Evolutionary conservation across 2,113 vertebrate species (phyloP).

Genomic region (Pelvicachromis taeniatus): DNA sequence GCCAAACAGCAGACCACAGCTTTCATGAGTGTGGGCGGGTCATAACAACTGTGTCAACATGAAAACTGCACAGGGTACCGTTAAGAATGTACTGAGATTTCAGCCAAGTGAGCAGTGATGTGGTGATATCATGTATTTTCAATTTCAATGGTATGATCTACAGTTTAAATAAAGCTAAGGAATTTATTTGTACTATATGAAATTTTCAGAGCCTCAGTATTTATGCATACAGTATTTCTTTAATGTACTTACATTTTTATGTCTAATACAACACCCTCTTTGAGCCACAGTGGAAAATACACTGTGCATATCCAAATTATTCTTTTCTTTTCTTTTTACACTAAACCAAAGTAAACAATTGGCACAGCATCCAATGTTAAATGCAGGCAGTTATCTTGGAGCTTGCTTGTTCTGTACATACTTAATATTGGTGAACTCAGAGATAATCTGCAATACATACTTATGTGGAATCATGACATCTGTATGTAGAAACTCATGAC

Average conservation of each 20-base stretch:
- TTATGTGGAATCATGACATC: not conserved
- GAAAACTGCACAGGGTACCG: not conserved
- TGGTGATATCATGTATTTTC: not conserved
- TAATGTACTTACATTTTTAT: not conserved
- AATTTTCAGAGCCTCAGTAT: not conserved
- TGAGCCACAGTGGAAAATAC: too few species aligned
- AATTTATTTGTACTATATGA: not conserved
- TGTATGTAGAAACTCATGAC: not conserved
- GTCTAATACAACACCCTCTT: too few species aligned
- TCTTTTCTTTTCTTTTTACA: too few species aligned
- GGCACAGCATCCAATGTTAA: too few species aligned
- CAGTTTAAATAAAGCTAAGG: not conserved
- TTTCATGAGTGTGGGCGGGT: not conserved
- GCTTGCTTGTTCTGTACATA: too few species aligned
- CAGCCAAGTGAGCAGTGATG: not conserved
- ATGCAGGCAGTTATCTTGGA: too few species aligned
- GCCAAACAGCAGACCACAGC: not conserved
- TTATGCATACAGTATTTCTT: not conserved
- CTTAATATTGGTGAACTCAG: not conserved
- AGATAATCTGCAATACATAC: not conserved
- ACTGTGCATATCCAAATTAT: too few species aligned
- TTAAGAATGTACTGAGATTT: not conserved
- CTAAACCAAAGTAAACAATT: too few species aligned
- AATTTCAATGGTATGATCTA: not conserved
- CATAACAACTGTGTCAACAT: not conserved